These are phyloP conservation scores for Drosophila fuyamai DNA, from an alignment of 1,140 invertebrate species.

Conservation along the genomic window DNA sequence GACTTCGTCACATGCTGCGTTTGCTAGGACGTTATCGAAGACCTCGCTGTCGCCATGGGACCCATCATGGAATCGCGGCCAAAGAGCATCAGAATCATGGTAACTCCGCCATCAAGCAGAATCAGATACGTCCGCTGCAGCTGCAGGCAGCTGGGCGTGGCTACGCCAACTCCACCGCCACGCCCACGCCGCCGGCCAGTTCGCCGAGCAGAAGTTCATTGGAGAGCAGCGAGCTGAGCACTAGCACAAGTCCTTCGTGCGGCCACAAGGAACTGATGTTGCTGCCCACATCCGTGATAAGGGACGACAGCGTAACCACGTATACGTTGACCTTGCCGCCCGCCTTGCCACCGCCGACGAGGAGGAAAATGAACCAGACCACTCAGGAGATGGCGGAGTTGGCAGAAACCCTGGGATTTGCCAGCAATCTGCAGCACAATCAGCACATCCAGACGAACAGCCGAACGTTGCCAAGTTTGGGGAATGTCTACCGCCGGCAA, in stretches of 20 bases:
- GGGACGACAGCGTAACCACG: slow-evolving; percentile 74
- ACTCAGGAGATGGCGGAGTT: slow-evolving; percentile 85
- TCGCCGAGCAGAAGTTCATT: slow-evolving; percentile 59
- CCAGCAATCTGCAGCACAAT: slow-evolving; percentile 42
- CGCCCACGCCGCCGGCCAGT: slow-evolving; percentile 46
- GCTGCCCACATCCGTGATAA: slow-evolving; percentile 80
- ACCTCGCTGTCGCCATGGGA: slow-evolving; percentile 53
- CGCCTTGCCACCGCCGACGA: slow-evolving; percentile 85
- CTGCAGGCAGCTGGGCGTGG: slow-evolving; percentile 53
- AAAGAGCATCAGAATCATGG: slow-evolving; percentile 52
- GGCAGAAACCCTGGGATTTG: slow-evolving; percentile 85
- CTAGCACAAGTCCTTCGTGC: slow-evolving; percentile 71
- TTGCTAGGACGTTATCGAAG: slow-evolving; percentile 76
- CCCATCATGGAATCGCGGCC: slow-evolving; percentile 28
- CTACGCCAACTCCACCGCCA: slow-evolving; percentile 43
- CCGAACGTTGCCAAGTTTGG: slow-evolving; percentile 52
- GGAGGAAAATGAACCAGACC: slow-evolving; percentile 84
- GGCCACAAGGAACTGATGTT: slow-evolving; percentile 67
- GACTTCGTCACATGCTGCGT: slow-evolving; percentile 79
- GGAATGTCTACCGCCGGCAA: slow-evolving; percentile 77
- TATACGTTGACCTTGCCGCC: slow-evolving; percentile 83
- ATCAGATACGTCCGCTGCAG: slow-evolving; percentile 81
- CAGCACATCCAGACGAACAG: slow-evolving; percentile 39
- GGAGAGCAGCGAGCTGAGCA: slow-evolving; percentile 76
- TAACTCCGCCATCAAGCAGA: slow-evolving; percentile 68